Conservation (phyloP, 1,140 invertebrate genomes). For the Uloborus diversus region DNA sequence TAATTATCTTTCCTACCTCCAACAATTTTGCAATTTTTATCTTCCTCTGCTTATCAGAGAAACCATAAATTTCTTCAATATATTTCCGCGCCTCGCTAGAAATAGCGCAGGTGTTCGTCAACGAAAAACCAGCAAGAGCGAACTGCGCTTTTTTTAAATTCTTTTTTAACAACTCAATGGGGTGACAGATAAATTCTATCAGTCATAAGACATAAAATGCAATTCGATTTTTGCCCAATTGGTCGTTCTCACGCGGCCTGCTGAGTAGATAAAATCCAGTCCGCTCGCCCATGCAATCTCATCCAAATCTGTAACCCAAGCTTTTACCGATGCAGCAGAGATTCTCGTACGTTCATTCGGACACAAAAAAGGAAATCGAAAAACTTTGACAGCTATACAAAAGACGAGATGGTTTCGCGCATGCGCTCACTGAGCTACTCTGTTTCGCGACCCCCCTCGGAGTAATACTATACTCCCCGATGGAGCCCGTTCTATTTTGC, state of each 20-base stretch:
- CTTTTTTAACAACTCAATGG: too few species aligned
- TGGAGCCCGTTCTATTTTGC: constrained; percentile 39
- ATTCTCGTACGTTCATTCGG: neutral
- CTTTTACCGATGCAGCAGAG: neutral
- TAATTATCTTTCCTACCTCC: too few species aligned
- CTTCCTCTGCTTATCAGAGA: too few species aligned
- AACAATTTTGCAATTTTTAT: too few species aligned
- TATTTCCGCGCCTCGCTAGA: too few species aligned
- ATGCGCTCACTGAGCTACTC: neutral
- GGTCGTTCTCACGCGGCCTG: constrained; percentile 26
- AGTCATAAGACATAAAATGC: too few species aligned
- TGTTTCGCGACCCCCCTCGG: neutral
- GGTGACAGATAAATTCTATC: too few species aligned
- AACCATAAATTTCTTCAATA: too few species aligned
- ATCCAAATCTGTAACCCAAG: constrained; percentile 39
- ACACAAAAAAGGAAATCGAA: neutral
- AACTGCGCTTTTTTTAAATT: too few species aligned
- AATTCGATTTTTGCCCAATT: constrained; percentile 13
- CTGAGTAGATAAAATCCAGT: constrained; percentile 19
- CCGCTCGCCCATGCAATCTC: constrained; percentile 32
- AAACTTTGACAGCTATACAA: constrained; percentile 51
- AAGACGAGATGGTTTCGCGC: constrained; percentile 4
- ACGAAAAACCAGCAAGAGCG: too few species aligned
- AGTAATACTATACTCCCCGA: constrained; percentile 53
- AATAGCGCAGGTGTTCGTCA: too few species aligned